phyloP scores from a whole-genome alignment of 1,140 invertebrate species.

The Periplaneta americana region DNA sequence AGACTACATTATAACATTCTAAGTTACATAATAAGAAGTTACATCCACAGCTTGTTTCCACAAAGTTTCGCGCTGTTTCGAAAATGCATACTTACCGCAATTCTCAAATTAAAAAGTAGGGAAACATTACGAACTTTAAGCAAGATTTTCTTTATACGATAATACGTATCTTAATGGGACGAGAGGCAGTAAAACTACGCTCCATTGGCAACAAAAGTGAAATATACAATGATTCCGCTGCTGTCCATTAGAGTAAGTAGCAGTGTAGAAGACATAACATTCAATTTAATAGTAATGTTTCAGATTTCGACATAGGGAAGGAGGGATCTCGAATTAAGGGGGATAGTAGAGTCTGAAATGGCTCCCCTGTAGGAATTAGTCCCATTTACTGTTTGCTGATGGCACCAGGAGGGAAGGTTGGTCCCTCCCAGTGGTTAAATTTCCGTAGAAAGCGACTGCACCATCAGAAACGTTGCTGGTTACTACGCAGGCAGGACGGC shows the following conservation, averaged over 20 bases:
- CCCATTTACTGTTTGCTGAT: not conserved
- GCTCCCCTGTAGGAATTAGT: not conserved
- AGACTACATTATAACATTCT: no score
- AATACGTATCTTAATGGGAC: no score
- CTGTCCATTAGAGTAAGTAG: not conserved
- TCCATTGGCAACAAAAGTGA: not conserved
- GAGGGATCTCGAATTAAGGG: not conserved
- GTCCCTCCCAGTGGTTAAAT: not conserved
- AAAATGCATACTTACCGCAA: no score
- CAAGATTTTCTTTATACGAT: no score
- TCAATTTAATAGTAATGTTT: not conserved
- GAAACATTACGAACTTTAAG: no score
- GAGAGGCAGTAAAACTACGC: not conserved
- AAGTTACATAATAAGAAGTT: no score
- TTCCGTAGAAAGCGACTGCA: not conserved
- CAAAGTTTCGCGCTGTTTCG: not conserved
- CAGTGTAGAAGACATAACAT: not conserved
- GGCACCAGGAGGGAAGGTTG: not conserved
- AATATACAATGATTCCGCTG: not conserved
- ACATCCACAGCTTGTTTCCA: no score
- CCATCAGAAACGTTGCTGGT: not conserved
- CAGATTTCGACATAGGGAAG: not conserved
- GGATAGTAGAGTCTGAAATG: not conserved
- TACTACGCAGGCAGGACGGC: not conserved
- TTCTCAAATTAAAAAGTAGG: not conserved